These are phyloP conservation scores for Lanius collurio DNA, from an alignment of 2,113 vertebrate genomes.

Conservation along the genomic window DNA sequence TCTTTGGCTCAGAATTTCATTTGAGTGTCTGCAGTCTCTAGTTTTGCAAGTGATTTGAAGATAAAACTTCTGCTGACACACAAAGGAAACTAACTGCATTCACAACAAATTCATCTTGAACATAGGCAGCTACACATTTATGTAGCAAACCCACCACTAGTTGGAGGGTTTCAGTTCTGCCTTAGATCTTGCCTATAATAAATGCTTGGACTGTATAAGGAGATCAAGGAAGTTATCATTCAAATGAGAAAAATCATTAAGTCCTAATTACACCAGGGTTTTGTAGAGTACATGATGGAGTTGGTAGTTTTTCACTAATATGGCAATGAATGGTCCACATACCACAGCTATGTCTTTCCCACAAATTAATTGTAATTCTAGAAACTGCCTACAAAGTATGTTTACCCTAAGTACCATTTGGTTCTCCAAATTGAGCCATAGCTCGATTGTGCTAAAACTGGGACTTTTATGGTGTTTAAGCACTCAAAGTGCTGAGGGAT, in stretches of 20 bases:
- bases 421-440: background rate
- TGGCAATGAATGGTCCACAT: background rate
- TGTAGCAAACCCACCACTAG: background rate
- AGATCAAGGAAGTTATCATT: background rate
- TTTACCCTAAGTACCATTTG: background rate
- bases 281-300: background rate
- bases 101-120: background rate
- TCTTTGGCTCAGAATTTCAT: background rate
- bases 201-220: background rate
- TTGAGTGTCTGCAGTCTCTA: background rate
- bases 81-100: background rate
- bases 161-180: background rate
- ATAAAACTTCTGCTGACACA: background rate
- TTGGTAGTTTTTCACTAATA: background rate
- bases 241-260: background rate
- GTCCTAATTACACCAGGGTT: background rate
- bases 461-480: background rate
- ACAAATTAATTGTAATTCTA: background rate
- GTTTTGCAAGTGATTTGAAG: background rate
- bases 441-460: background rate
- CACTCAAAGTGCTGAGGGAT: background rate
- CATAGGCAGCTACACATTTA: background rate
- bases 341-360: background rate
- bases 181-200: background rate
- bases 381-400: background rate